These are phyloP conservation scores for Athripsodes cinereus DNA, from an alignment of 2,888 invertebrate species.

Conservation along the genomic window DNA sequence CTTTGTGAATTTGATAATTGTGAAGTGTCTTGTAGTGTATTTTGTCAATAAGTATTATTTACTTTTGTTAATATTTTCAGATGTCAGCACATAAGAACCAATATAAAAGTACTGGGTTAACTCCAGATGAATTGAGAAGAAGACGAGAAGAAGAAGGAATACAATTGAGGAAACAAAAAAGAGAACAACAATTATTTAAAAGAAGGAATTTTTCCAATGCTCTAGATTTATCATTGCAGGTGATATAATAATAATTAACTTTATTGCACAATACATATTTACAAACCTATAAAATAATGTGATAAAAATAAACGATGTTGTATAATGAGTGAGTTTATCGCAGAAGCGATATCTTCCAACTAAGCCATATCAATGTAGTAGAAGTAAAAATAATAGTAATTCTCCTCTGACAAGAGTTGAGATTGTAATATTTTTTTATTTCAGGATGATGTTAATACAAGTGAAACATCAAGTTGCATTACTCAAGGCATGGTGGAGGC, in stretches of 20 bases:
- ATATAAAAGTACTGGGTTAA: conserved; percentile 90
- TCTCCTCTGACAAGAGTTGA: no score
- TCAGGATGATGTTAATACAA: conserved; percentile 47
- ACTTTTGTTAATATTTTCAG: conserved; percentile 40
- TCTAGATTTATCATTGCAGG: conserved; percentile 14
- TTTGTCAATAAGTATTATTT: no score
- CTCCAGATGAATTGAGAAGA: conserved; percentile 86
- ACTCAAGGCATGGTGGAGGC: conserved; percentile 80
- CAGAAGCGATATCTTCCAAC: no score
- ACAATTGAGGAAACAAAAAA: conserved; percentile 89
- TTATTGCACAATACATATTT: no score
- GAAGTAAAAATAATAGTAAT: no score
- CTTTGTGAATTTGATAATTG: no score
- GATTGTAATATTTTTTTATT: conserved; percentile 25
- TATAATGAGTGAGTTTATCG: no score
- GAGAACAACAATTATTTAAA: conserved; percentile 92
- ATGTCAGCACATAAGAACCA: conserved; percentile 87
- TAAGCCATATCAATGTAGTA: no score
- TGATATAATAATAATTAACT: no score
- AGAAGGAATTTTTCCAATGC: conserved; percentile 59
- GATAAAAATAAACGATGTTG: no score
- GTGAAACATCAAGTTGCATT: conserved; percentile 49
- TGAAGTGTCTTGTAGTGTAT: no score
- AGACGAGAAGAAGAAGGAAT: conserved; percentile 95
- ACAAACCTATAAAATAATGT: no score